Percentiles rank a stretch among this genome's conserved stretches.
Evolutionary conservation across 2,888 invertebrate genomes (phyloP).

Genomic region (Cephus rjabovi): DNA sequence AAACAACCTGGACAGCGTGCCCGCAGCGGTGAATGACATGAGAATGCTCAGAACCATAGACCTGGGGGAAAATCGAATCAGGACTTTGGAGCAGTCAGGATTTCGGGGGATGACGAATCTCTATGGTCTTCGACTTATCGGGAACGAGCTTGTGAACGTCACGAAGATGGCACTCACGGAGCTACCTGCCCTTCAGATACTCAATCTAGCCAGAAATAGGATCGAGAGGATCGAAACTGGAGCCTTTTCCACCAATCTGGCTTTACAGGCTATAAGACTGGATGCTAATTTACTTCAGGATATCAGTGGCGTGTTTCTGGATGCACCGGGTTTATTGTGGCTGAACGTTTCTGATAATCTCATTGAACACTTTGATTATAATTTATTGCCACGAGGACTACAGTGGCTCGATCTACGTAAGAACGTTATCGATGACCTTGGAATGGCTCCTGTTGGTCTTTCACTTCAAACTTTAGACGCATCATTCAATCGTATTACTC

Average conservation of each 20-base stretch:
- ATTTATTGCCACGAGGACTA: slow-evolving; percentile 80
- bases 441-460: slow-evolving; percentile 75
- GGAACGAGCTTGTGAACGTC: slow-evolving; percentile 83
- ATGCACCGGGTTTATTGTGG: slow-evolving; percentile 84
- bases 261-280: slow-evolving; percentile 83
- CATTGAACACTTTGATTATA: slow-evolving; percentile 87
- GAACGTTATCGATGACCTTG: slow-evolving; percentile 81
- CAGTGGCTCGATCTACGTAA: slow-evolving; percentile 89
- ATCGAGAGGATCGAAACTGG: slow-evolving; percentile 80
- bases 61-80: slow-evolving; percentile 87
- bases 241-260: slow-evolving; percentile 80
- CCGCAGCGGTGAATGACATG: slow-evolving; percentile 82
- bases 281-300: slow-evolving; percentile 84
- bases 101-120: slow-evolving; percentile 85
- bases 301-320: slow-evolving; percentile 83
- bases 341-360: slow-evolving; percentile 89
- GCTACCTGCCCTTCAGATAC: slow-evolving; percentile 80
- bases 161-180: slow-evolving; percentile 81
- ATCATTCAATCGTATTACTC: slow-evolving; percentile 84
- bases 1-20: slow-evolving; percentile 82
- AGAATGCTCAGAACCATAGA: slow-evolving; percentile 84
- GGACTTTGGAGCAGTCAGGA: slow-evolving; percentile 79
- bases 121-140: slow-evolving; percentile 86
- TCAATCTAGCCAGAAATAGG: slow-evolving; percentile 88
- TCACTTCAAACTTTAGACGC: slow-evolving; percentile 83